Evolutionary conservation across 2,888 invertebrate genomes (phyloP).

Genomic region (Marronus borbonicus): DNA sequence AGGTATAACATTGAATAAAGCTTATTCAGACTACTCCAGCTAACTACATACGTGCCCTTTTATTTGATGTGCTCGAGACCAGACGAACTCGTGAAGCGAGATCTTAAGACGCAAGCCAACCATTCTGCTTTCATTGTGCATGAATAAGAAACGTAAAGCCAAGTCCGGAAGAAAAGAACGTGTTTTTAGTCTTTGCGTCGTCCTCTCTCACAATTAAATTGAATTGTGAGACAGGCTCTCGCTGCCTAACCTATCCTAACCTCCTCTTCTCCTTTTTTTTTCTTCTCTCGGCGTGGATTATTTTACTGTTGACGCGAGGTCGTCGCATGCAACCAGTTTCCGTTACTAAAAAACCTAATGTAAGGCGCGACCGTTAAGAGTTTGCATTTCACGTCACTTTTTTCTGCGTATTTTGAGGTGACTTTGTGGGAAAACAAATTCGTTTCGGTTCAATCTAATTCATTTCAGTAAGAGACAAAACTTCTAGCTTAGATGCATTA

Average conservation of each 20-base stretch:
- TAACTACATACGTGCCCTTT: constrained; percentile 50
- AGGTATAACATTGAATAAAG: constrained; percentile 48
- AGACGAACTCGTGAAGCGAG: constrained; percentile 52
- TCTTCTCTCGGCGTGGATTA: constrained; percentile 17
- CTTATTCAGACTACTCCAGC: constrained; percentile 50
- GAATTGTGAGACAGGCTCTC: constrained; percentile 44
- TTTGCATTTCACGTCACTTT: constrained; percentile 18
- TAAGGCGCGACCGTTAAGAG: constrained; percentile 46
- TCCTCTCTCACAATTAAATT: constrained; percentile 46
- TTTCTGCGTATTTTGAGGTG: constrained; percentile 16
- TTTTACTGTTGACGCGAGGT: constrained; percentile 49
- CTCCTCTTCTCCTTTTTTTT: constrained; percentile 29
- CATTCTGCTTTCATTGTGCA: constrained; percentile 49
- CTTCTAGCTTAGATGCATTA: neutral
- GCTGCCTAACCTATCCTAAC: constrained; percentile 53
- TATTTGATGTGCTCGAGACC: constrained; percentile 51
- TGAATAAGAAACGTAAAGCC: constrained; percentile 52
- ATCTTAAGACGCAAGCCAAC: constrained; percentile 53
- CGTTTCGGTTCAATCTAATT: neutral
- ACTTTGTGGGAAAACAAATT: neutral
- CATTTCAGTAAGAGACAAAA: neutral
- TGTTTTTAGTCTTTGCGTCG: constrained; percentile 51
- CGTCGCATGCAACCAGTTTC: constrained; percentile 52
- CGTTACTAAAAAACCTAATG: constrained; percentile 49
- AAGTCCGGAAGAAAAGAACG: constrained; percentile 55